Evolutionary conservation across 1,140 invertebrate genomes (phyloP), one percentile per base, ranked within the genome.

Genomic region (Cotesia vestalis): DNA sequence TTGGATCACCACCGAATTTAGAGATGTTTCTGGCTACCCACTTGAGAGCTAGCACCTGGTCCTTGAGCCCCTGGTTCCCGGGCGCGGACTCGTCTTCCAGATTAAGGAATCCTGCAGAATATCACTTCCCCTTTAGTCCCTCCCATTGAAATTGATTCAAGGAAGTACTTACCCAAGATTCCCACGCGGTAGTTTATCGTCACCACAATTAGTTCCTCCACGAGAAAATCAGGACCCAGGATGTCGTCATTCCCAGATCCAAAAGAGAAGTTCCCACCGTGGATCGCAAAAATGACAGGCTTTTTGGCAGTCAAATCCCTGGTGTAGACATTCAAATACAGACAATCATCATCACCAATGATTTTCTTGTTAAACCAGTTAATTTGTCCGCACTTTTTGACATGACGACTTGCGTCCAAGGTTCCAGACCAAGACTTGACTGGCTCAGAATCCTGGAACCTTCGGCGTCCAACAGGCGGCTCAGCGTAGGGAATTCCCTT

Each of bases 291-390:
- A 83, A 89, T 89, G 4, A 89, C 87, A 0, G 88, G 81, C 5
- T 73, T 76, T 5, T 14, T 4, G 1, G 40, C n/a, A 8, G 74
- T 73, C 59, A 84, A 77, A 14, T 71, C 46, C 71, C 91, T 91
- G 14, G 93, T 91, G 79, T 93, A 94, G 2, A 97, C 90, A 80
- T 96, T 96, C 12, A 97, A 85, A 79, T 92, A 92, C 4, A 97
- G 88, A 78, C 95, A 96, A 80, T 97, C 94, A 86, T 94, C 92
- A 64, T 73, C 72, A 0, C 85, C 85, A 0, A 64, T 0, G 4
- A 80, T 5, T 40, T 60, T 2, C 0, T 59, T 69, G 0, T 66
- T 70, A 0, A 78, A 9, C 0, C 64, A 34, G 51, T 80, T 70
- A 0, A 70, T 1, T 27, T 86, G 91, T 1, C 86, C 83, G 55